These are phyloP conservation scores for Saguinus imperator DNA, from an alignment of 2,113 vertebrate species.

Conservation along the genomic window DNA sequence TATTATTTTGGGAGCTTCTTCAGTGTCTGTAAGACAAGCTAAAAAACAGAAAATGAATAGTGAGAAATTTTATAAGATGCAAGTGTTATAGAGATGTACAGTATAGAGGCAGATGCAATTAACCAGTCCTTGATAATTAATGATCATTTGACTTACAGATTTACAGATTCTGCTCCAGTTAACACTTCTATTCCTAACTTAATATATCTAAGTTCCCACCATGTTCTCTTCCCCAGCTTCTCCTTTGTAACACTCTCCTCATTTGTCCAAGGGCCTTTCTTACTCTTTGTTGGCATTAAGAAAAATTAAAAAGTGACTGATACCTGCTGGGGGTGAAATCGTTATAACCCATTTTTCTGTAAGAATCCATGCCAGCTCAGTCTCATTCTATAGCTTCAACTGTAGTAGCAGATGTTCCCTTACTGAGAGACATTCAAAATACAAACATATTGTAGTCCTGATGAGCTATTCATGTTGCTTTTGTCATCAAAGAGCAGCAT, in stretches of 20 bases:
- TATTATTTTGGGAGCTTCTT: background rate
- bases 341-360: background rate
- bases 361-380: background rate
- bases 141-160: background rate
- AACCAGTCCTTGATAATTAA: background rate
- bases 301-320: background rate
- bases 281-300: background rate
- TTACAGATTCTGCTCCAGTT: background rate
- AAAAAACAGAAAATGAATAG: background rate
- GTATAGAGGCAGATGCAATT: background rate
- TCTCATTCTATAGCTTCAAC: background rate
- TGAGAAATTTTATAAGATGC: background rate
- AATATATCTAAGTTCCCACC: background rate
- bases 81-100: background rate
- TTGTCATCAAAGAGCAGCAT: conserved; percentile 67
- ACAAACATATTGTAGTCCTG: conserved; percentile 12
- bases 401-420: conserved; percentile 2
- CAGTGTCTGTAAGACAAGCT: background rate
- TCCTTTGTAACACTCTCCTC: too few relatives aligned
- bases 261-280: background rate
- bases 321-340: background rate
- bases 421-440: background rate
- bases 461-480: conserved; percentile 63
- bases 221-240: background rate
- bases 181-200: background rate